Evolutionary conservation across 2,888 invertebrate genomes (phyloP), one percentile per base, ranked within the genome.

Genomic region (Sarcophaga rosellei): DNA sequence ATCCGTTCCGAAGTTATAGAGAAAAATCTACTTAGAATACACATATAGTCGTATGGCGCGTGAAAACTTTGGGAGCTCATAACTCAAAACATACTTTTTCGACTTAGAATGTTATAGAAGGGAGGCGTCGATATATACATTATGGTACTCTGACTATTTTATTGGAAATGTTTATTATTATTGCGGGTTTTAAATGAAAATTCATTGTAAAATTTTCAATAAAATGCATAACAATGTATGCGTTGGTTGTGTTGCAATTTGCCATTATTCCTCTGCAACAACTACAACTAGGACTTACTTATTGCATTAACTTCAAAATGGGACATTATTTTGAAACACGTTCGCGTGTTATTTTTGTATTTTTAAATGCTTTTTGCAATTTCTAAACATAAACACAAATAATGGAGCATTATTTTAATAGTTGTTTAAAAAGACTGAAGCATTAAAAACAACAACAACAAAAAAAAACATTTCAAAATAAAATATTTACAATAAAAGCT

Each of bases 101-200:
- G n/a, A n/a, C n/a, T n/a, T n/a, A n/a, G n/a, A n/a, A n/a, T n/a
- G n/a, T n/a, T n/a, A n/a, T n/a, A n/a, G n/a, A n/a, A n/a, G n/a
- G n/a, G n/a, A n/a, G n/a, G n/a, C n/a, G n/a, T n/a, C n/a, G n/a
- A n/a, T n/a, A 44, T 47, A 76, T 76, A 77, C 59, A 61, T 17
- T 35, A 1, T 35, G 15, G 23, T 62, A 53, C 62, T 81, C 35
- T 53, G 68, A 63, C 44, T 47, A 53, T 17, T 62, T 81, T 44
- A 68, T 69, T 69, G 62, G n/a, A 69, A 81, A 75, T 63, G 35
- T 81, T 81, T 75, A 62, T 81, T 81, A 69, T 72, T 79, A 72
- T 81, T 68, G n/a, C n/a, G 12, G n/a, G 61, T 81, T 81, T 61
- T 17, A 23, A 69, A 81, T 73, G 69, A 69, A 75, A 75, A 62